Base-by-base conservation (phyloP, 2,888 invertebrate genomes). In the Galerucella pusilla region DNA sequence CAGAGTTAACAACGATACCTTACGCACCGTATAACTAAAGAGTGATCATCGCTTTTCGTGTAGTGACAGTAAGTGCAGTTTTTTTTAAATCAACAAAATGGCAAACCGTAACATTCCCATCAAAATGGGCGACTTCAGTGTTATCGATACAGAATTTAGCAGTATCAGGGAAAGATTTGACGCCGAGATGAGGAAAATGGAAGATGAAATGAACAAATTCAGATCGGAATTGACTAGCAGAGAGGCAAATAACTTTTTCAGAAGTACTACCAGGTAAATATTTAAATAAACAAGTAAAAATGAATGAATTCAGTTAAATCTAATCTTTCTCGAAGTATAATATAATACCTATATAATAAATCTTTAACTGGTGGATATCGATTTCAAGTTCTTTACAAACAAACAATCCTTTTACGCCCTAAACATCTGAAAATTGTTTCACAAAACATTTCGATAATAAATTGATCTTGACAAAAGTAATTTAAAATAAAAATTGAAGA, bases 171-270 rank as follows among this genome's bases (percentile, higher is more conserved):
- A 97, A 88, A 91, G 96, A 83, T 97, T 97, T 89, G 97, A 98
- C 89, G 94, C 94, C 80, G 98, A 98, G 91, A 98, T 98, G 98
- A 92, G 94, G 85, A 96, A 97, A 90, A 98, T 98, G 96, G 98
- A 98, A 90, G 97, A 97, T 85, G 98, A 98, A 90, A 98, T 98
- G 98, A 94, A 94, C 88, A 94, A 94, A 90, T 97, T 97, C 90
- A 92, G 97, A 84, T 94, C 95, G 81, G 96, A 97, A 88, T 90
- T 97, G 80, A 95, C 97, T 94, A 96, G 96, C 89, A 93, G 96
- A 86, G 97, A 97, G 88, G 94, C 95, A 86, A 94, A 94, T 88
- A 95, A 96, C 86, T 96, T 96, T 90, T 96, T 96, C 90, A 95
- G 95, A 90, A 94, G 93, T 88, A 94, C 95, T 84, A 93, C 94